phyloP scores from a whole-genome alignment of 2,113 vertebrate species.

The Zingel zingel region DNA sequence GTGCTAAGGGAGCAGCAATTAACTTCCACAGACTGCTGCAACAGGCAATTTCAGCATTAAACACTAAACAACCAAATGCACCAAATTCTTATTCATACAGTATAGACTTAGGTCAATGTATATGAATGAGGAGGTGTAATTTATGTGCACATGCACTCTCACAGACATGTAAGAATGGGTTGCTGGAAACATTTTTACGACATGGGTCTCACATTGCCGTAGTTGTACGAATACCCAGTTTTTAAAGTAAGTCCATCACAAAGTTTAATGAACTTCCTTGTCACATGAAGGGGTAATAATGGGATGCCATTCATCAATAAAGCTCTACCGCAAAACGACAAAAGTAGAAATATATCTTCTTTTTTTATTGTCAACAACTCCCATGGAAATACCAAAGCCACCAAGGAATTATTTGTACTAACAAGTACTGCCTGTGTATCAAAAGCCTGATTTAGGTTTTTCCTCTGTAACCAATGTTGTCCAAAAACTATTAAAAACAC shows the following conservation, averaged over 20 bases:
- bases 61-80: not conserved
- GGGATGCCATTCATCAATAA: not conserved
- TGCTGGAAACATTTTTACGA: not conserved
- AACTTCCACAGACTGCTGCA: not conserved
- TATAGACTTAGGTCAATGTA: not conserved
- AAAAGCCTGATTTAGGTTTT: not conserved
- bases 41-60: conserved; percentile 24
- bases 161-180: not conserved
- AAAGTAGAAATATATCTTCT: not conserved
- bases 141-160: not conserved
- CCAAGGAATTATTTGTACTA: not conserved
- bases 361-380: not conserved
- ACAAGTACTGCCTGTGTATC: not conserved
- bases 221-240: not conserved
- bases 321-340: not conserved
- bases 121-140: not conserved
- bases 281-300: not conserved
- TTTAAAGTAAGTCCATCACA: not conserved
- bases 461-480: not conserved
- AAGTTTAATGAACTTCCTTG: not conserved
- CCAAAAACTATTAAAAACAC: not conserved
- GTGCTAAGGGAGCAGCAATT: conserved; percentile 17
- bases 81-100: not conserved
- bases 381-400: not conserved
- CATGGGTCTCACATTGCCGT: not conserved